These are phyloP conservation scores for Megalopta genalis DNA, from an alignment of 1,140 invertebrate species.

Conservation along the genomic window DNA sequence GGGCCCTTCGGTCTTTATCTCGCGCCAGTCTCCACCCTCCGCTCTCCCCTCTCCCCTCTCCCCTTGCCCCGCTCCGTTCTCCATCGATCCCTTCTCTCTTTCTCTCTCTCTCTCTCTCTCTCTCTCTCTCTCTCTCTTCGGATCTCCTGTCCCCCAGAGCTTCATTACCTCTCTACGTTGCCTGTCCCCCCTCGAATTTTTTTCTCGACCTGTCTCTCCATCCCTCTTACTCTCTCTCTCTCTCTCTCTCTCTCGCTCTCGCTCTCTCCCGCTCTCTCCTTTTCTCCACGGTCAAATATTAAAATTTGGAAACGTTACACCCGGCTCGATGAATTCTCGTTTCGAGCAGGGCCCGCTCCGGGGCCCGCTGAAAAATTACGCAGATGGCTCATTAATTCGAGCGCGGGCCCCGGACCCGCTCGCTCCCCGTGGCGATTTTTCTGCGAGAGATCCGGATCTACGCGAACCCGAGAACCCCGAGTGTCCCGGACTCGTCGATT, in stretches of 20 bases:
- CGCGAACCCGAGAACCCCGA: slow-evolving; percentile 29
- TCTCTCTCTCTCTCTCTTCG: no score
- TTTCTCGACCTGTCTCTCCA: no score
- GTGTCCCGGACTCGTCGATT: background rate
- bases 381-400: slow-evolving; percentile 50
- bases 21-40: slow-evolving; percentile 35
- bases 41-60: background rate
- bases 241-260: background rate
- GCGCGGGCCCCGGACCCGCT: background rate
- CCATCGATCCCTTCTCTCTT: no score
- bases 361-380: slow-evolving; percentile 38
- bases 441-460: slow-evolving; percentile 39
- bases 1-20: slow-evolving; percentile 69
- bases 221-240: no score
- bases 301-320: slow-evolving; percentile 73
- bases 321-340: slow-evolving; percentile 43
- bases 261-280: background rate
- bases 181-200: background rate
- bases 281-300: slow-evolving; percentile 62
- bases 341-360: background rate
- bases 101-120: no score
- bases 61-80: background rate
- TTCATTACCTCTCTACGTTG: background rate
- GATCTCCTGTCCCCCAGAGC: no score
- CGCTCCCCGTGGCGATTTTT: slow-evolving; percentile 35